Conservation (phyloP, 2,888 invertebrate genomes). For the Xestia sexstrigata region DNA sequence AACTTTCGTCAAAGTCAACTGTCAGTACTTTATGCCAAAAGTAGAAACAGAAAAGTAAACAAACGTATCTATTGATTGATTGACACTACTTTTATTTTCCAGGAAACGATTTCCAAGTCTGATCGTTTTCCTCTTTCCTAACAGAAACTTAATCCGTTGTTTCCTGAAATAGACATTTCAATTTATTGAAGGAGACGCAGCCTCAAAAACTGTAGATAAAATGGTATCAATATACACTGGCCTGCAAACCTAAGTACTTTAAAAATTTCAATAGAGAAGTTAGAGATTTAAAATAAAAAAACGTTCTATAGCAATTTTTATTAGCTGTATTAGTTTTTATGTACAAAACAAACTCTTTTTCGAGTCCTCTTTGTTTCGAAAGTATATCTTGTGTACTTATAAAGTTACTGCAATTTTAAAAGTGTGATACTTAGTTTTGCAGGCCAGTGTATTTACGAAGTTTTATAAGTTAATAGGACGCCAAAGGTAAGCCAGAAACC, state of each 20-base stretch:
- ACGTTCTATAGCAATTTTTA: too few relatives aligned
- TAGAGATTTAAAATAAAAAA: too few relatives aligned
- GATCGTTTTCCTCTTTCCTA: constrained; percentile 1
- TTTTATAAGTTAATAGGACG: constrained; percentile 23
- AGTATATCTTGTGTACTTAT: too few relatives aligned
- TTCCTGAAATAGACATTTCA: background rate
- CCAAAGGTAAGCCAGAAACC: constrained; percentile 21
- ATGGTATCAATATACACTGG: constrained; percentile 11
- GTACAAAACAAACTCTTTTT: too few relatives aligned
- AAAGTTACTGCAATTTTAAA: too few relatives aligned
- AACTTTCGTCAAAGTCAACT: background rate
- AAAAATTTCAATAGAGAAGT: too few relatives aligned
- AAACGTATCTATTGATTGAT: background rate
- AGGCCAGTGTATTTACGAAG: too few relatives aligned
- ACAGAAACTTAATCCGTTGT: background rate
- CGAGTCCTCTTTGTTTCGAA: too few relatives aligned
- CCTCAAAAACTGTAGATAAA: background rate
- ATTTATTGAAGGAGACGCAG: background rate
- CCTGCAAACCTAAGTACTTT: too few relatives aligned
- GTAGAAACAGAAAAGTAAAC: background rate
- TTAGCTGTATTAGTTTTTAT: too few relatives aligned
- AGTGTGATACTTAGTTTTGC: too few relatives aligned
- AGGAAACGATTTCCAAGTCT: too few relatives aligned
- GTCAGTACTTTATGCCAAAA: background rate
- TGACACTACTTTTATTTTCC: background rate